Evolutionary conservation across 2,113 vertebrate genomes (phyloP).

Genomic region (Sturnus vulgaris): DNA sequence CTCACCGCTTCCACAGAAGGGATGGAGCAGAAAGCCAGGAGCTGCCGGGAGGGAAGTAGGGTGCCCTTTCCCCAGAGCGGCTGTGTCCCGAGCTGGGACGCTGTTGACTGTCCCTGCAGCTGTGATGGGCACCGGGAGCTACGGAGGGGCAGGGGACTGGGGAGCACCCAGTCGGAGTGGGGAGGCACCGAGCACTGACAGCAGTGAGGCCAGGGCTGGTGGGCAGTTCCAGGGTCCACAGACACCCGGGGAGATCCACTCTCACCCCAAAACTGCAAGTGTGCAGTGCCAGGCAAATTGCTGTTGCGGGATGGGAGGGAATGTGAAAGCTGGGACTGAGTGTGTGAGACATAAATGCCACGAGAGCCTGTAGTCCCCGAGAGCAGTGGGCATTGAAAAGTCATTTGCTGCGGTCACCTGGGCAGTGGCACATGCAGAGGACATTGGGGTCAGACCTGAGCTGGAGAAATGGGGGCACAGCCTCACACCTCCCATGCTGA

Average conservation of each 20-base stretch:
- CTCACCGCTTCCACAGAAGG: not conserved
- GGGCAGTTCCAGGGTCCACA: accelerated
- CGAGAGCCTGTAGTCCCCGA: accelerated
- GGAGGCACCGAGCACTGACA: not conserved
- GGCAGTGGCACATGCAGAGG: not conserved
- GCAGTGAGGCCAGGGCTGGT: not conserved
- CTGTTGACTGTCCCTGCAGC: accelerated
- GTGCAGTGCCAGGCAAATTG: not conserved
- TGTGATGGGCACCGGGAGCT: not conserved
- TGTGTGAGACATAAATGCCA: accelerated
- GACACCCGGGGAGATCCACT: accelerated
- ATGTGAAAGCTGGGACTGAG: not conserved
- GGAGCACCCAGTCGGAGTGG: too few relatives aligned
- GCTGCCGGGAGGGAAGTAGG: not conserved
- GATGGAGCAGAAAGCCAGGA: not conserved
- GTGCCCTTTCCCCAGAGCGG: not conserved
- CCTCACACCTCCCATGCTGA: not conserved
- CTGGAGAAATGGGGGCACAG: not conserved
- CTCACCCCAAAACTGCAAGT: not conserved
- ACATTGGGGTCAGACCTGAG: not conserved
- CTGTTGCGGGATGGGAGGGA: accelerated
- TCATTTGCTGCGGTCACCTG: not conserved
- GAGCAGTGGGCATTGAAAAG: not conserved
- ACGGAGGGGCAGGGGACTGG: accelerated
- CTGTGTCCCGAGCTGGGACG: accelerated